Conservation (phyloP, 2,113 vertebrate species). For the Prinia subflava region DNA sequence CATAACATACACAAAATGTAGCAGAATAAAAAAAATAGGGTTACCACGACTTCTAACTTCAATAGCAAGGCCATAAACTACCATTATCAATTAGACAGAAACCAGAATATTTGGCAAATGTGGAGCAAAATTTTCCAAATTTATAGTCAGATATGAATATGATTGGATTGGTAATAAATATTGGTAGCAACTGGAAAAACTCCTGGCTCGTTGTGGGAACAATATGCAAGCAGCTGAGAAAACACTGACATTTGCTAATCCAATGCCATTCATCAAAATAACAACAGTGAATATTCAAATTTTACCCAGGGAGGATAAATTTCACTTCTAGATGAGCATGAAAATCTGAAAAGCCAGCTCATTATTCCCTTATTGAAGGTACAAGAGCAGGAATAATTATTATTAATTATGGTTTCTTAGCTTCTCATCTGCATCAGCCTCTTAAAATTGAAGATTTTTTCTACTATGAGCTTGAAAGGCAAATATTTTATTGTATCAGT, state of each 20-base stretch:
- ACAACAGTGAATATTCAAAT: not conserved
- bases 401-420: not conserved
- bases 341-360: not conserved
- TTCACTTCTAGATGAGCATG: not conserved
- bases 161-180: not conserved
- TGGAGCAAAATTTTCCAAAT: not conserved
- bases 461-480: not conserved
- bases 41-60: not conserved
- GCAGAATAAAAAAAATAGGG: not conserved
- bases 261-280: not conserved
- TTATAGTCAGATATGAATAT: not conserved
- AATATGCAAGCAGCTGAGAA: not conserved
- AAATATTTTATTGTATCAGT: not conserved
- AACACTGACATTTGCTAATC: not conserved
- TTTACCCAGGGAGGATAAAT: not conserved
- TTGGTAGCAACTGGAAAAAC: not conserved
- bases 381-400: not conserved
- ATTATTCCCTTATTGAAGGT: accelerated
- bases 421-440: accelerated
- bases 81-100: not conserved
- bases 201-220: not conserved
- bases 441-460: not conserved
- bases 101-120: not conserved
- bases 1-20: not conserved
- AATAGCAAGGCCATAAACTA: not conserved